Evolutionary conservation across 2,797 vertebrate species (phyloP).

Genomic region (Euthynnus affinis): DNA sequence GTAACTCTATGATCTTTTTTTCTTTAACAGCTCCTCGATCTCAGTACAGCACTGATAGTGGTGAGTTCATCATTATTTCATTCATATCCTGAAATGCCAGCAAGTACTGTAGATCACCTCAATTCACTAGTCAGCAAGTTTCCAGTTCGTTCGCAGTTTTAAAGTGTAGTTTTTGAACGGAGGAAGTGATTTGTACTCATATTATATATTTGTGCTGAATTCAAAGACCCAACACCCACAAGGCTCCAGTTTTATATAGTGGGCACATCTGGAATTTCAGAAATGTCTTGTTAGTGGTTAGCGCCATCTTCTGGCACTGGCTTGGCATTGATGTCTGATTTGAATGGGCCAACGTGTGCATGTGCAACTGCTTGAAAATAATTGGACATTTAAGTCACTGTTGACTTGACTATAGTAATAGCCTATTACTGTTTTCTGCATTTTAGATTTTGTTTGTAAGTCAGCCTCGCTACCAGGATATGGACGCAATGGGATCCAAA

Average conservation of each 20-base stretch:
- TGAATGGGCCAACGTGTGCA: not conserved
- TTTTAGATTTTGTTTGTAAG: slow-evolving; percentile 93
- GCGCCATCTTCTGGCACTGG: slow-evolving; percentile 75
- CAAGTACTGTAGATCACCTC: not conserved
- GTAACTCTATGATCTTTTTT: slow-evolving; percentile 48
- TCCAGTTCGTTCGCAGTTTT: not conserved
- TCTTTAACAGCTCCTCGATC: slow-evolving; percentile 74
- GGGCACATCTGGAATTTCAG: slow-evolving; percentile 42
- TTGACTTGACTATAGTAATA: not conserved
- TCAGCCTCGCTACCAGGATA: slow-evolving; percentile 95
- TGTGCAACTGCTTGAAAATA: slow-evolving; percentile 1
- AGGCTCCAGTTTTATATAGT: not conserved
- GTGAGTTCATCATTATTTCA: slow-evolving; percentile 69
- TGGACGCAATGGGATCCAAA: slow-evolving; percentile 92
- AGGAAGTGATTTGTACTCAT: not conserved
- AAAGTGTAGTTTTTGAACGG: not conserved
- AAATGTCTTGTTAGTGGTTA: slow-evolving; percentile 36
- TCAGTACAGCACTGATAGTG: slow-evolving; percentile 75
- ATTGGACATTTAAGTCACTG: not conserved
- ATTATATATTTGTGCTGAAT: slow-evolving; percentile 13
- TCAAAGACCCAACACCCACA: slow-evolving; percentile 11
- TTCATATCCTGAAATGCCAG: not conserved
- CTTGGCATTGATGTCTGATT: slow-evolving; percentile 53
- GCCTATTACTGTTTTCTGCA: slow-evolving; percentile 2
- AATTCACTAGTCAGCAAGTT: not conserved